Evolutionary conservation across 2,113 vertebrate genomes (phyloP).

Genomic region (Lampris incognitus): DNA sequence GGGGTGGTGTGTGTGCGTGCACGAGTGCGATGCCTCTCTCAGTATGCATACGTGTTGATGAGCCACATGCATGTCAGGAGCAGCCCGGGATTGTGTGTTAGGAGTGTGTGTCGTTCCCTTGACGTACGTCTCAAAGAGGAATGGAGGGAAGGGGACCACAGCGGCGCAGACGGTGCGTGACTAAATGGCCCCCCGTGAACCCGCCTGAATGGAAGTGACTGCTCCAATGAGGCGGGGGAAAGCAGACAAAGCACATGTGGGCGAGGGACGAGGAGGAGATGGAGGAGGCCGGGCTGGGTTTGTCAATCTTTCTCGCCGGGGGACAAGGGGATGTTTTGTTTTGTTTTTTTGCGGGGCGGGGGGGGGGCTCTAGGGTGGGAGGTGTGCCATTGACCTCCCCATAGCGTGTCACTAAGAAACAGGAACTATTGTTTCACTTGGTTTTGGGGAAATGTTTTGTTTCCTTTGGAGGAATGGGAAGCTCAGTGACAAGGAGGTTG

Average conservation of each 20-base stretch:
- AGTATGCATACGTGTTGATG: neutral
- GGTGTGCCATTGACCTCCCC: constrained; percentile 39
- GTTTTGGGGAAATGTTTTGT: constrained; percentile 60
- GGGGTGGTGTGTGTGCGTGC: constrained; percentile 9
- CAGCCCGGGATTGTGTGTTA: constrained; percentile 18
- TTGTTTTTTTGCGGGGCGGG: neutral
- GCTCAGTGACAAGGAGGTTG: constrained; percentile 66
- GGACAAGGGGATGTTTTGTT: constrained; percentile 64
- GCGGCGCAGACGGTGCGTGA: constrained; percentile 74
- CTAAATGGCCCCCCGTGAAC: constrained; percentile 71
- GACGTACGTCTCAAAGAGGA: constrained; percentile 53
- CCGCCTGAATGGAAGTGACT: constrained; percentile 66
- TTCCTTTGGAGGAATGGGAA: constrained; percentile 62
- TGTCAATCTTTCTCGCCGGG: constrained; percentile 64
- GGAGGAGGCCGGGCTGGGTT: constrained; percentile 57
- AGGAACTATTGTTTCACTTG: constrained; percentile 65
- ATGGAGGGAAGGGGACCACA: constrained; percentile 47
- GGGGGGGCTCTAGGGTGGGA: constrained; percentile 55
- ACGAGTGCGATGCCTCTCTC: neutral
- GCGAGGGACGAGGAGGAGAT: constrained; percentile 37
- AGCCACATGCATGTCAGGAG: constrained; percentile 33
- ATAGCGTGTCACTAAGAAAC: constrained; percentile 38
- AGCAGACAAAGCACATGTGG: constrained; percentile 67
- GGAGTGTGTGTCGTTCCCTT: constrained; percentile 29
- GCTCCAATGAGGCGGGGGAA: constrained; percentile 70